These are phyloP conservation scores for Adelphocoris suturalis DNA, from an alignment of 2,888 invertebrate genomes.

Conservation along the genomic window DNA sequence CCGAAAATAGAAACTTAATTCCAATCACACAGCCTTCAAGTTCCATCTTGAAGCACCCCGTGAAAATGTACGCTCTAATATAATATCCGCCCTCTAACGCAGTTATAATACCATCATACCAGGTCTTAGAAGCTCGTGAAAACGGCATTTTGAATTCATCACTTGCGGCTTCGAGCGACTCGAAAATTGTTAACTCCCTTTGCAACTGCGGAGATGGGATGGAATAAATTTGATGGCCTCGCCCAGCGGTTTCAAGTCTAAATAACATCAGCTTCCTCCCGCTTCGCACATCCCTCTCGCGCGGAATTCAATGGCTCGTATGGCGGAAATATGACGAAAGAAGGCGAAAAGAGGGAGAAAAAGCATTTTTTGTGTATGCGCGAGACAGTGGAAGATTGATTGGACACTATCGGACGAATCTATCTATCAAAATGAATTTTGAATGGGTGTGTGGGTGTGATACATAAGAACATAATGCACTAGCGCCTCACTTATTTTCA, in stretches of 20 bases:
- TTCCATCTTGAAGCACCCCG: no score
- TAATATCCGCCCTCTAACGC: background rate
- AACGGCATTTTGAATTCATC: slow-evolving; percentile 8
- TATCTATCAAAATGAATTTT: no score
- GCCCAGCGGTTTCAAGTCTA: slow-evolving; percentile 4
- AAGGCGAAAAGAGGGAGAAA: no score
- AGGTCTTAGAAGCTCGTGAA: background rate
- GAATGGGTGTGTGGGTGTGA: no score
- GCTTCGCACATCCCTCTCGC: background rate
- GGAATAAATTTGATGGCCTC: background rate
- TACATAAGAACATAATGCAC: no score
- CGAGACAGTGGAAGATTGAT: no score
- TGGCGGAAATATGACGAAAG: no score
- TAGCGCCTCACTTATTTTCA: no score
- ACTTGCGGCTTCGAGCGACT: background rate
- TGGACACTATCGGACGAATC: no score
- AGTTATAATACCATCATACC: background rate
- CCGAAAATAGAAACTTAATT: background rate
- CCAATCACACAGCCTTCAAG: no score
- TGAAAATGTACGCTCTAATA: no score
- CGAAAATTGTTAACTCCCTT: slow-evolving; percentile 25
- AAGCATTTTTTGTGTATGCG: no score
- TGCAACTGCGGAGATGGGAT: background rate
- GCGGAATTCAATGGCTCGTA: background rate
- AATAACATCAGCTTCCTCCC: slow-evolving; percentile 2